Base-by-base conservation (phyloP, 2,113 vertebrate species). In the Oxyura jamaicensis region DNA sequence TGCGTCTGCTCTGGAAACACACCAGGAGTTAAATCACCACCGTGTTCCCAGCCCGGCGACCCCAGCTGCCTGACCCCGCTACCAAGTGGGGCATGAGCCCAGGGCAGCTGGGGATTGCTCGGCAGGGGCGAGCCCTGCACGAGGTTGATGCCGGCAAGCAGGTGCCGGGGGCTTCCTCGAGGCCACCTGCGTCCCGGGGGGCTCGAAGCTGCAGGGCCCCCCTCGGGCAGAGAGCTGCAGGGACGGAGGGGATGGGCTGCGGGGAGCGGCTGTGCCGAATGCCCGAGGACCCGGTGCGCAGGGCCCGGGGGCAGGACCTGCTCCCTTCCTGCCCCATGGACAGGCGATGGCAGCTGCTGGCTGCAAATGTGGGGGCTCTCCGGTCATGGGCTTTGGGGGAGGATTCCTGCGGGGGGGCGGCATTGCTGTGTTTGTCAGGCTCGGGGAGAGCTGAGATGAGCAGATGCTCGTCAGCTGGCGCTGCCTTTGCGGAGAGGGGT, bases 401-500 rank as follows among this genome's bases (percentile, higher is more conserved):
- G 7, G 13, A 23, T 15, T 41, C 62, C 36, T 39, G 26, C 10
- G 18, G 36, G 66, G 9, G 8, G 23, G 3, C 12, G 2, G 63
- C 53, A 0, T 6, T 5, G 75, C 53, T 26, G 58, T 2, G 33
- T 33, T 25, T 33, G 77, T 31, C 0, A 12, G 19, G 9, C 29
- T 10, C 2, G 2, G 58, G 17, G 8, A 10, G 23, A 52, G 74
- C 50, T 56, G 75, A 26, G 69, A 19, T 5, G 42, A n/a, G 58
- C 31, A 15, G 85, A n/a, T 21, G 65, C 76, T 46, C 21, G 16
- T 15, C 1, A 10, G 39, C 9, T 0, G 3, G 17, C 12, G 58
- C 50, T 6, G 10, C 33, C 7, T 0, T 13, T 16, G 74, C 4
- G 4, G 46, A 9, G 71, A 0, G 23, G n/a, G 59, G 2, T 14